These are phyloP conservation scores for Drosophila oshimai DNA, from an alignment of 1,140 invertebrate genomes.

Conservation along the genomic window DNA sequence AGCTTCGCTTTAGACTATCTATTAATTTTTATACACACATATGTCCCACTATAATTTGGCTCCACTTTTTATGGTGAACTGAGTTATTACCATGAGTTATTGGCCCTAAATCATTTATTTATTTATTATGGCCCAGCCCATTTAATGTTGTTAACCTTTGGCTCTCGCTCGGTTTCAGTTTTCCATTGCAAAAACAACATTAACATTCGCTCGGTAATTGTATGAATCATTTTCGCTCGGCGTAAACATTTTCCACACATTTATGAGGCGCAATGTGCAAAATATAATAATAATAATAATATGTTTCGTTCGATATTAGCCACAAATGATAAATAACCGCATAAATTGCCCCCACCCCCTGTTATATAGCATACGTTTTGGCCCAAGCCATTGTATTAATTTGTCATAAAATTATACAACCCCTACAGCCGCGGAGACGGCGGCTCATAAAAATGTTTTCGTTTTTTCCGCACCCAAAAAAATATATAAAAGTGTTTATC, in stretches of 20 bases:
- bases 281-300: slow-evolving; percentile 75
- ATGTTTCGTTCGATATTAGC: slow-evolving; percentile 63
- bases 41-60: slow-evolving; percentile 12
- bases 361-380: slow-evolving; percentile 24
- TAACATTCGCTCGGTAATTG: slow-evolving; percentile 57
- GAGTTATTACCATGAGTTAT: slow-evolving; percentile 50
- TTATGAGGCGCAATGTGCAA: slow-evolving; percentile 68
- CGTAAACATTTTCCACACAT: slow-evolving; percentile 57
- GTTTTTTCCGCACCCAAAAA: slow-evolving; percentile 13
- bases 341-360: slow-evolving; percentile 45
- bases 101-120: slow-evolving; percentile 65
- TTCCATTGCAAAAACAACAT: slow-evolving; percentile 41
- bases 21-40: slow-evolving; percentile 9
- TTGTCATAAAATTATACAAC: slow-evolving; percentile 76
- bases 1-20: background rate
- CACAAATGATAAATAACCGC: slow-evolving; percentile 55
- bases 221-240: slow-evolving; percentile 67
- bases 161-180: slow-evolving; percentile 14
- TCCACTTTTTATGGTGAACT: slow-evolving; percentile 41
- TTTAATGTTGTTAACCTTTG: slow-evolving; percentile 63
- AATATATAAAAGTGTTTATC: slow-evolving; percentile 34
- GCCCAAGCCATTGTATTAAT: slow-evolving; percentile 64
- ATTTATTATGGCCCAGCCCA: slow-evolving; percentile 47
- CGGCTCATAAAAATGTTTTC: slow-evolving; percentile 46
- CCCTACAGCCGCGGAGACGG: slow-evolving; percentile 10